Base-by-base conservation (phyloP, 1,140 invertebrate genomes). In the Orius laevigatus region DNA sequence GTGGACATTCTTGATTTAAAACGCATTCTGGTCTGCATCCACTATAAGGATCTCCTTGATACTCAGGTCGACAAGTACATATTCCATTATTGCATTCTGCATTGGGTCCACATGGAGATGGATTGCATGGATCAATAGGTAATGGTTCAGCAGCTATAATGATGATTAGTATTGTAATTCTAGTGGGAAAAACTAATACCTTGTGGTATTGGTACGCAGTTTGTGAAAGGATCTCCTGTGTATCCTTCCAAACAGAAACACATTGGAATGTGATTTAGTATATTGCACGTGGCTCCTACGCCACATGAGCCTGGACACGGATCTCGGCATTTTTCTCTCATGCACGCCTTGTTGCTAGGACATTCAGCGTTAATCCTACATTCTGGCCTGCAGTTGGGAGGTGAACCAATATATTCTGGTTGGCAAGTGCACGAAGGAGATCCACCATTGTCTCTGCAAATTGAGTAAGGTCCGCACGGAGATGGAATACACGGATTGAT, bases 241-340 rank as follows among this genome's bases (percentile, higher is more conserved):
- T 74, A 86, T 41, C 79, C 78, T 16, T 65, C 53, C n/a, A 64
- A 60, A 57, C 84, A 87, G 49, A 70, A 75, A 60, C 83, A 87
- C 32, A 74, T 70, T 11, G 81, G 78, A 31, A 76, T 57, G 59
- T 85, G 82, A 56, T 76, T 78, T 11, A 81, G 70, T 1, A 83
- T 80, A 63, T 76, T 71, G 57, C 82, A 84, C 45, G 76, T 66
- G n/a, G 81, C 76, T 60, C 84, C 79, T 2, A 66, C 58, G 12
- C 81, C 82, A 62, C 83, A 86, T 20, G 74, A 75, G 51, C 77
- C 79, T n/a, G 75, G 75, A 56, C 83, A 87, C 16, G 81, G 81
- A 62, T 86, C 73, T 47, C 70, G 64, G 60, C 84, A 87, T 64
- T 78, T 80, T 52, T 76, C 73, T 57, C 74, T 75, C 25, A 80